Conservation (phyloP, 2,797 vertebrate genomes). For the Allobates femoralis region DNA sequence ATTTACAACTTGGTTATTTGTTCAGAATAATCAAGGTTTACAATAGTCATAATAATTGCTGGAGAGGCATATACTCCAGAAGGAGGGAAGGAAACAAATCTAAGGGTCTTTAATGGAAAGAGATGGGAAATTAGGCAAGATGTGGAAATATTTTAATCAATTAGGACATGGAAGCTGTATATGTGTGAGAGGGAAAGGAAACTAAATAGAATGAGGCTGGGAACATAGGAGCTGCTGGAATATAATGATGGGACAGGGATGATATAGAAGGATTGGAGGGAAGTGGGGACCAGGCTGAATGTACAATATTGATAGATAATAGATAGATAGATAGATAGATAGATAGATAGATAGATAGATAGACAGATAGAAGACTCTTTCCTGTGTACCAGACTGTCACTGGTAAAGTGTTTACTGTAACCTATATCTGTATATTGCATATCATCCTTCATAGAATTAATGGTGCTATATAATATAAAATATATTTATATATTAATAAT, state of each 20-base stretch:
- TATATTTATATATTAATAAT: slow-evolving; percentile 69
- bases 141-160: slow-evolving; percentile 17
- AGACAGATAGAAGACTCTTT: too few relatives aligned
- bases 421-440: too few relatives aligned
- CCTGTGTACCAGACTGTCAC: too few relatives aligned
- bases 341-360: too few relatives aligned
- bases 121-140: slow-evolving; percentile 15
- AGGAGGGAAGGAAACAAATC: slow-evolving; percentile 55
- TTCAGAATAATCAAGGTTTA: slow-evolving; percentile 77
- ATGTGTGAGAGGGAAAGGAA: neutral
- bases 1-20: slow-evolving; percentile 83
- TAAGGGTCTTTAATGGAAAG: slow-evolving; percentile 16
- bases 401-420: too few relatives aligned
- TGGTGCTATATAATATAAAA: slow-evolving; percentile 42
- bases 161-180: neutral
- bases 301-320: too few relatives aligned
- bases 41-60: slow-evolving; percentile 78
- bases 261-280: neutral
- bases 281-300: too few relatives aligned
- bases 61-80: slow-evolving; percentile 68
- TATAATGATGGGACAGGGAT: neutral
- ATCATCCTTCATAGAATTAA: too few relatives aligned
- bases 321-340: too few relatives aligned
- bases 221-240: neutral
- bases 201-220: neutral